Base-by-base conservation (phyloP, 2,888 invertebrate species). In the Pseudanteris insignis region DNA sequence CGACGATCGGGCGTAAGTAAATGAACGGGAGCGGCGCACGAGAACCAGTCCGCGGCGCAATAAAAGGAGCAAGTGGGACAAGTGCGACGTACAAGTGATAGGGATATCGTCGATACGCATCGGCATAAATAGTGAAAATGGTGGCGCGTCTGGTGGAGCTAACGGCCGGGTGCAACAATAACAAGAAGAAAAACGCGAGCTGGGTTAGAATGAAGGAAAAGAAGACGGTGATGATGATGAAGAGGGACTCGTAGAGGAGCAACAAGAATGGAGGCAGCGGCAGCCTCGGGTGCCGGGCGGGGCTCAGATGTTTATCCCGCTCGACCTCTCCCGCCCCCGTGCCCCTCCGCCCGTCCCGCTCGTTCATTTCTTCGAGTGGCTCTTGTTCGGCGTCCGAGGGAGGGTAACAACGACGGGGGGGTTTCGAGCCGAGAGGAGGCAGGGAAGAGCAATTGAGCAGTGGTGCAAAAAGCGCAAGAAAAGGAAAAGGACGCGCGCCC, bases 301-400 rank as follows among this genome's bases (percentile, higher is more conserved):
- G 76, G 77, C 77, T 78, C 77, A 73, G 77, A 78, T 77, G 76
- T 78, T 78, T 78, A 78, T 78, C 77, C 76, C 76, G 74, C 70
- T 76, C 77, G 76, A 77, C 76, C 77, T 78, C 77, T 75, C 71
- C 72, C 71, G 68, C 70, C 67, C 69, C 59, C 44, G 36, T 2
- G 5, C 32, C 28, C 29, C 77, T 74, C 77, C 76, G 74, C 74
- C 74, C 77, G 75, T 73, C 70, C 70, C 70, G 66, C 69, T 72
- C 67, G 51, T 63, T 62, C 53, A 43, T 62, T 65, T 59, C 53
- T 65, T 50, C 60, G 57, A 63, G 64, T 71, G 72, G 69, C 71
- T 68, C 65, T 67, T 68, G 67, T 74, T 74, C 69, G 4, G 21
- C 69, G n/a, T n/a, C n/a, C n/a, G n/a, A n/a, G n/a, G n/a, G n/a